A percentile compares a stretch with the other conserved stretches of the same genome.
These are phyloP conservation scores for Epizoanthus stellaris DNA, from an alignment of 92 coral and sea anemone genomes.

Conservation along the genomic window DNA sequence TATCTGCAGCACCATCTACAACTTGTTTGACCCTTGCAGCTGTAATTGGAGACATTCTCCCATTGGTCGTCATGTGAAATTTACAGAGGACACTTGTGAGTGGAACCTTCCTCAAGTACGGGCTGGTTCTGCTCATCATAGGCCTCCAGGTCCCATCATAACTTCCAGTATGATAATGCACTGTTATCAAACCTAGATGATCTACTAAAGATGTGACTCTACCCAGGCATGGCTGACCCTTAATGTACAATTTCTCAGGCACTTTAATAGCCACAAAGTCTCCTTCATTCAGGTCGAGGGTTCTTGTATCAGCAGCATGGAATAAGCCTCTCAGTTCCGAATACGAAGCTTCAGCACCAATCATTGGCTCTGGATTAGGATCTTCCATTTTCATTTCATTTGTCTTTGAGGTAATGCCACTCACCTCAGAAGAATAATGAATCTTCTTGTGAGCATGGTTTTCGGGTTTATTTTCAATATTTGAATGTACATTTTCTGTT, in stretches of 20 bases:
- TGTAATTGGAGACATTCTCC: constrained; percentile 90
- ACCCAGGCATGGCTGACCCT: constrained; percentile 97
- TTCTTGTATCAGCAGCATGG: constrained; percentile 14
- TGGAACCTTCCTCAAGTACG: constrained; percentile 90
- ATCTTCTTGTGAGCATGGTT: constrained; percentile 13
- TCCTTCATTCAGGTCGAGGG: constrained; percentile 68
- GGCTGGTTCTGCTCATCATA: constrained; percentile 98
- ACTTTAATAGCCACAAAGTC: constrained; percentile 95
- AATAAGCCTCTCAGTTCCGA: not conserved
- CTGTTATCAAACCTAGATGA: constrained; percentile 71
- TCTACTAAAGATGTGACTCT: constrained; percentile 74
- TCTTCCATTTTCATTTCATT: constrained; percentile 51
- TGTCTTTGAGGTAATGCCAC: constrained; percentile 56
- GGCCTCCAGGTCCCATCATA: constrained; percentile 93
- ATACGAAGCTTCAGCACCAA: not conserved
- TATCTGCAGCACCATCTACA: constrained; percentile 59
- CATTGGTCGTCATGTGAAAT: constrained; percentile 76
- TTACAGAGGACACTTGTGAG: constrained; percentile 81
- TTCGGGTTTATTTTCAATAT: not conserved
- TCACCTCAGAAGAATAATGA: constrained; percentile 28
- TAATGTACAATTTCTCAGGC: constrained; percentile 87
- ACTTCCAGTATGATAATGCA: constrained; percentile 91
- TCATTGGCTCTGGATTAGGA: not conserved
- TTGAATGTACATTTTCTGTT: constrained; percentile 8
- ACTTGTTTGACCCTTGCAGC: constrained; percentile 70